A percentile compares a stretch with the other conserved stretches of the same genome.
phyloP scores from a whole-genome alignment of 1,140 invertebrate species.

The Zaprionus inermis region DNA sequence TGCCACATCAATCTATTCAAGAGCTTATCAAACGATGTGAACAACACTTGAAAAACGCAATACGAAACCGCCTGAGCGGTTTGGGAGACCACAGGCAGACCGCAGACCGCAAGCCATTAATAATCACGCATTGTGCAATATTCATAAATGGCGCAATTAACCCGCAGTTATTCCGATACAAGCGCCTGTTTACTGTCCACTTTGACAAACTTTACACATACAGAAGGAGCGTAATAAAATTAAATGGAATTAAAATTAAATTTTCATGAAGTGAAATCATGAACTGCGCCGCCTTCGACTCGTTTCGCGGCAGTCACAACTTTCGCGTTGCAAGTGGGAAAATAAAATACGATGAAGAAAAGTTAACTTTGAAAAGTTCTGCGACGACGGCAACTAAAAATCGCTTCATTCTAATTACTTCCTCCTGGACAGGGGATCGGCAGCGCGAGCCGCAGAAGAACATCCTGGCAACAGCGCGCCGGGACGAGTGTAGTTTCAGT shows the following conservation, averaged over 20 bases:
- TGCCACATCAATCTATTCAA: conserved; percentile 6
- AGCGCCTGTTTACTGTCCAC: conserved; percentile 55
- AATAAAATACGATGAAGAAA: conserved; percentile 32
- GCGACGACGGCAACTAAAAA: conserved; percentile 65
- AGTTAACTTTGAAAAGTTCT: conserved; percentile 40
- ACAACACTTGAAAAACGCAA: conserved; percentile 14
- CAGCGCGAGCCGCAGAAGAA: conserved; percentile 61
- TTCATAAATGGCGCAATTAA: conserved; percentile 81
- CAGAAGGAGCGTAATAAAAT: conserved; percentile 47
- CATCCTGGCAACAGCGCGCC: conserved; percentile 49
- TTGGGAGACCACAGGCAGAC: conserved; percentile 26
- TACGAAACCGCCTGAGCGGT: neutral
- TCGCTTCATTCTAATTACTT: conserved; percentile 83
- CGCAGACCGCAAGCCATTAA: conserved; percentile 40
- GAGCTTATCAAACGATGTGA: conserved; percentile 11
- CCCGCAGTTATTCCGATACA: conserved; percentile 68
- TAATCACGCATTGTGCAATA: conserved; percentile 66
- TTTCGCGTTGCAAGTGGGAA: conserved; percentile 18
- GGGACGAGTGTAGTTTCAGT: conserved; percentile 69
- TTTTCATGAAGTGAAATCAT: conserved; percentile 69
- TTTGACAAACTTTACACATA: conserved; percentile 47
- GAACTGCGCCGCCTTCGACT: conserved; percentile 29
- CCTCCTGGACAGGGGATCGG: conserved; percentile 43
- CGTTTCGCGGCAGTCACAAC: conserved; percentile 23
- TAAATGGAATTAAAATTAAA: conserved; percentile 60